Percentiles rank a stretch among this genome's conserved stretches.
Evolutionary conservation across 1,140 invertebrate genomes (phyloP).

Genomic region (Bombus confusus): DNA sequence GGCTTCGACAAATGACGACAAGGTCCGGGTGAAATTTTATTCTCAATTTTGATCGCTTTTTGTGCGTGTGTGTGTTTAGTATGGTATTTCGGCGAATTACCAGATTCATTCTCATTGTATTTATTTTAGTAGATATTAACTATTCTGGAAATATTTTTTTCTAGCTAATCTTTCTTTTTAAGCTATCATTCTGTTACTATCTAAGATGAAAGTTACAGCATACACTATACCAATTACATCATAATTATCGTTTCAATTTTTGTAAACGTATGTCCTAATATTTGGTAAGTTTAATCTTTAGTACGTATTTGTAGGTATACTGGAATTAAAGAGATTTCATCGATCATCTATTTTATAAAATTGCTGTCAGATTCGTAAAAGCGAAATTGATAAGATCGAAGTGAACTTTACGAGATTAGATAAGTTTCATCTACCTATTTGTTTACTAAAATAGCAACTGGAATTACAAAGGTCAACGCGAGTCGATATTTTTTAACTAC

Average conservation of each 20-base stretch:
- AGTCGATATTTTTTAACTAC: neutral
- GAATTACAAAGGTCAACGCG: neutral
- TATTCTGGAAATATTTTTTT: neutral
- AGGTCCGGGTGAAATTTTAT: neutral
- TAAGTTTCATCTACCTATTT: neutral
- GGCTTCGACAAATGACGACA: neutral
- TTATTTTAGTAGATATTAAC: neutral
- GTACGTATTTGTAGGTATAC: too few species aligned
- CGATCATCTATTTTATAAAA: neutral
- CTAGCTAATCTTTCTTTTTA: neutral
- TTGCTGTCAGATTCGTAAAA: neutral
- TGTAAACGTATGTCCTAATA: too few species aligned
- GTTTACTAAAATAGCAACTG: neutral
- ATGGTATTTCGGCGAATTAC: neutral
- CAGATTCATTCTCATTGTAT: neutral
- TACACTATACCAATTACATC: too few species aligned
- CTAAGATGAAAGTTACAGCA: too few species aligned
- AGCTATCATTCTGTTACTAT: neutral
- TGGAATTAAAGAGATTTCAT: neutral
- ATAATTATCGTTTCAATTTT: too few species aligned
- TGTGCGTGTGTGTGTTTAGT: neutral
- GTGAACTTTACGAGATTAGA: too few species aligned
- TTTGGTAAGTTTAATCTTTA: too few species aligned
- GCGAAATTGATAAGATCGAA: neutral
- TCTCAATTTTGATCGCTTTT: neutral